Evolutionary conservation across 2,888 invertebrate species (phyloP).

Genomic region (Dicyrtomina minuta): DNA sequence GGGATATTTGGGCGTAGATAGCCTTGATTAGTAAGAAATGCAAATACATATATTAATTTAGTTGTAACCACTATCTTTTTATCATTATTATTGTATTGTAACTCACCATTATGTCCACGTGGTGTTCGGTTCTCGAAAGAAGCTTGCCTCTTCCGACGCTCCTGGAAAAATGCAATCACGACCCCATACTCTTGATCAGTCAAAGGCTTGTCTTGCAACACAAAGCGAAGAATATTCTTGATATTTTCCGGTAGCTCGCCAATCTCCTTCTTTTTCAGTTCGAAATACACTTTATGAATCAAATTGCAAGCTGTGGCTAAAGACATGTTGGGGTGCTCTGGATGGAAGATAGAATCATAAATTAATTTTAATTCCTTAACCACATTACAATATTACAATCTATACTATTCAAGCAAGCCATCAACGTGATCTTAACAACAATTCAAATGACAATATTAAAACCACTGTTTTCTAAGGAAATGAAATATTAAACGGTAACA

Average conservation of each 20-base stretch:
- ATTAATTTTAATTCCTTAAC: background rate
- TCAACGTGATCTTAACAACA: too few relatives aligned
- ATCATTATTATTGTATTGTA: too few relatives aligned
- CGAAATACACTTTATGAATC: slow-evolving; percentile 21
- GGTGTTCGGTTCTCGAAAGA: slow-evolving; percentile 20
- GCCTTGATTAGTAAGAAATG: too few relatives aligned
- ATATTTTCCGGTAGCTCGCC: slow-evolving; percentile 12
- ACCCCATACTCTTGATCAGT: slow-evolving; percentile 14
- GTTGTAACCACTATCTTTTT: too few relatives aligned
- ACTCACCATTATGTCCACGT: background rate
- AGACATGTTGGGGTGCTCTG: slow-evolving; percentile 30
- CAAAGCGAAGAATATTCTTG: background rate
- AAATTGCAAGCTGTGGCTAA: slow-evolving; percentile 3
- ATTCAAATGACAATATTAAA: too few relatives aligned
- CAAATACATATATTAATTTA: too few relatives aligned
- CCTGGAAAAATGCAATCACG: slow-evolving; percentile 16
- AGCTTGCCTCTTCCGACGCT: slow-evolving; percentile 15
- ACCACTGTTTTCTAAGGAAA: too few relatives aligned
- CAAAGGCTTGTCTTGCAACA: slow-evolving; percentile 4
- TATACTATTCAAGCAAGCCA: background rate
- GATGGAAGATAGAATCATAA: background rate
- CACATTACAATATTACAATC: background rate
- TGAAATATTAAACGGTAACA: too few relatives aligned
- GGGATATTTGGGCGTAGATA: too few relatives aligned
- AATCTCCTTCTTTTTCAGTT: slow-evolving; percentile 19